These are phyloP conservation scores for Panzeria rudis DNA, from an alignment of 2,888 invertebrate species.

Conservation along the genomic window DNA sequence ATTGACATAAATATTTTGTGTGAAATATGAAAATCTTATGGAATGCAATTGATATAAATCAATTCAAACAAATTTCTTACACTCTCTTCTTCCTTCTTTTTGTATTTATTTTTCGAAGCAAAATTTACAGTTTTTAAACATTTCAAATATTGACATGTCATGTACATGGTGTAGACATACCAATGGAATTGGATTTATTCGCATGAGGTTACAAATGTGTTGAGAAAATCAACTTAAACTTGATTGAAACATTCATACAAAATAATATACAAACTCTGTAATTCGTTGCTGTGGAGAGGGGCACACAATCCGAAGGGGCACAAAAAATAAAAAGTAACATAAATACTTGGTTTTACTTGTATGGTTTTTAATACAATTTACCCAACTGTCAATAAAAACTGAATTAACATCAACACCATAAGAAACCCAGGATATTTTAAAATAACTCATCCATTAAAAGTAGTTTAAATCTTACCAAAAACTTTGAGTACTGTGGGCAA, in stretches of 20 bases:
- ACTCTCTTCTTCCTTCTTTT: not conserved
- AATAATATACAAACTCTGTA: constrained; percentile 10
- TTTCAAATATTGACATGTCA: constrained; percentile 40
- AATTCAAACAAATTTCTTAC: constrained; percentile 42
- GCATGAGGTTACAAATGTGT: constrained; percentile 8
- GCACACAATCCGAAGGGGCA: too few relatives aligned
- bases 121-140: not conserved
- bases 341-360: constrained; percentile 5
- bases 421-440: constrained; percentile 18
- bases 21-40: constrained; percentile 32
- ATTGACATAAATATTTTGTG: constrained; percentile 53
- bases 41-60: constrained; percentile 63
- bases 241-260: constrained; percentile 42
- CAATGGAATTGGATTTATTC: not conserved
- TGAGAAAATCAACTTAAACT: constrained; percentile 21
- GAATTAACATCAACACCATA: constrained; percentile 33
- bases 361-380: constrained; percentile 12
- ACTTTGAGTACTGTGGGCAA: not conserved
- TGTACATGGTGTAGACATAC: constrained; percentile 15
- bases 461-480: not conserved
- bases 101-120: not conserved
- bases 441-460: constrained; percentile 16
- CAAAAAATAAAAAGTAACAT: not conserved
- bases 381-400: constrained; percentile 39
- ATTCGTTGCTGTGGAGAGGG: too few relatives aligned